These are phyloP conservation scores for Cabera pusaria DNA, from an alignment of 2,888 invertebrate genomes.

Conservation along the genomic window DNA sequence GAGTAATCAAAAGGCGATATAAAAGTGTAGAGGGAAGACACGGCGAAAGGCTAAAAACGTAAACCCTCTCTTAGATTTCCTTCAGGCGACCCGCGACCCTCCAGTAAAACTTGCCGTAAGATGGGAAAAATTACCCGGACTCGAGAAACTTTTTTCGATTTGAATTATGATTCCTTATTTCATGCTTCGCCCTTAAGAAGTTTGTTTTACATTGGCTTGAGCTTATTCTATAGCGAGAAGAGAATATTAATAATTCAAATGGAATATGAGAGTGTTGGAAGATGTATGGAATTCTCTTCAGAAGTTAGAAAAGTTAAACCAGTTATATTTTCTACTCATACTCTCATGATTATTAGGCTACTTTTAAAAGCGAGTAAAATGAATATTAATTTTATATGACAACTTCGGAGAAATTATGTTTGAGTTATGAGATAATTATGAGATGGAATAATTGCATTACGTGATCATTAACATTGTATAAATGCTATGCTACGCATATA, in stretches of 20 bases:
- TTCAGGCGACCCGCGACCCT: conserved; percentile 71
- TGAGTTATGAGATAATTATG: no score
- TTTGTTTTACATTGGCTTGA: conserved; percentile 70
- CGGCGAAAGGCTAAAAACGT: conserved; percentile 81
- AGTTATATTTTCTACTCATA: conserved; percentile 6
- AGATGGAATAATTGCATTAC: no score
- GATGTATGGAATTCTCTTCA: conserved; percentile 4
- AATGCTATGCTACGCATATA: no score
- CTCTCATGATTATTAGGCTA: no score
- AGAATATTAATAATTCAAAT: conserved; percentile 62
- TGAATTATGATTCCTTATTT: conserved; percentile 83
- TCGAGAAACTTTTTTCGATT: conserved; percentile 80
- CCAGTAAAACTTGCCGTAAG: conserved; percentile 75
- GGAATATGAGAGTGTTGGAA: conserved; percentile 35
- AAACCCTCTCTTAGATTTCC: conserved; percentile 79
- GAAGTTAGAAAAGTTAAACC: conserved; percentile 5
- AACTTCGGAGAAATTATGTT: no score
- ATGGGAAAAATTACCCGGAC: conserved; percentile 80
- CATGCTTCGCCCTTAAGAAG: conserved; percentile 70
- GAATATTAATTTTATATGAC: no score
- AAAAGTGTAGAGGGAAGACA: conserved; percentile 77
- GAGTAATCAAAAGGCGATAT: conserved; percentile 83
- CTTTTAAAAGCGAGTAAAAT: no score
- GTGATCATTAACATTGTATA: no score
- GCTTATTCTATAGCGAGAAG: conserved; percentile 65